A percentile compares a stretch with the other conserved stretches of the same genome.
Conservation (phyloP, 2,797 vertebrate species). For the Calcarius lapponicus region DNA sequence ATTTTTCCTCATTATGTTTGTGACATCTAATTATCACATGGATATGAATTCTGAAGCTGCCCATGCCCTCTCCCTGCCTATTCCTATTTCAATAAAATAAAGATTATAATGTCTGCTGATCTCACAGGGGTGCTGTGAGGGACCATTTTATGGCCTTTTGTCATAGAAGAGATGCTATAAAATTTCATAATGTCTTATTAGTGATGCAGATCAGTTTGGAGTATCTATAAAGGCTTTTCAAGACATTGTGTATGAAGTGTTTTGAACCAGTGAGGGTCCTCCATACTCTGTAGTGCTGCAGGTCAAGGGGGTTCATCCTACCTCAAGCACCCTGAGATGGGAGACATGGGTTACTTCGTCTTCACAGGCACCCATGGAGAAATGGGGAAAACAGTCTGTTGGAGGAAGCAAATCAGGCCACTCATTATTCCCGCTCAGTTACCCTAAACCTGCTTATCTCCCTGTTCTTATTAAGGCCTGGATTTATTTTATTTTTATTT, state of each 20-base stretch:
- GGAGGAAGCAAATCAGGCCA: neutral
- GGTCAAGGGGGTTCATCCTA: accelerated
- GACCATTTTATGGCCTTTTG: neutral
- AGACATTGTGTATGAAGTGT: neutral
- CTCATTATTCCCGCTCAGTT: neutral
- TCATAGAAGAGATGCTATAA: neutral
- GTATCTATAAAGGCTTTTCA: neutral
- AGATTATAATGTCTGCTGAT: neutral
- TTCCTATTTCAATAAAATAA: neutral
- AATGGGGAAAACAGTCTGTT: neutral
- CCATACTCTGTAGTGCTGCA: neutral
- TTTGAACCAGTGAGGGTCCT: neutral
- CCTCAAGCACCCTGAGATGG: neutral
- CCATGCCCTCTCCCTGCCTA: neutral
- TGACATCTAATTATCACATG: neutral
- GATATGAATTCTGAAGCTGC: neutral
- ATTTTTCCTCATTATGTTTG: conserved; percentile 2
- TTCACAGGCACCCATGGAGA: neutral
- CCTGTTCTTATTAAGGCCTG: neutral
- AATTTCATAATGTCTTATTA: neutral
- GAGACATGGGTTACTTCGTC: neutral
- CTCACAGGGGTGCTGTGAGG: neutral
- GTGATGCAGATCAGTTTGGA: neutral
- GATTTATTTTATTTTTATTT: too few species aligned
- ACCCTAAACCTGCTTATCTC: neutral